Conservation (phyloP, 2,888 invertebrate species). For the Andricus curvator region DNA sequence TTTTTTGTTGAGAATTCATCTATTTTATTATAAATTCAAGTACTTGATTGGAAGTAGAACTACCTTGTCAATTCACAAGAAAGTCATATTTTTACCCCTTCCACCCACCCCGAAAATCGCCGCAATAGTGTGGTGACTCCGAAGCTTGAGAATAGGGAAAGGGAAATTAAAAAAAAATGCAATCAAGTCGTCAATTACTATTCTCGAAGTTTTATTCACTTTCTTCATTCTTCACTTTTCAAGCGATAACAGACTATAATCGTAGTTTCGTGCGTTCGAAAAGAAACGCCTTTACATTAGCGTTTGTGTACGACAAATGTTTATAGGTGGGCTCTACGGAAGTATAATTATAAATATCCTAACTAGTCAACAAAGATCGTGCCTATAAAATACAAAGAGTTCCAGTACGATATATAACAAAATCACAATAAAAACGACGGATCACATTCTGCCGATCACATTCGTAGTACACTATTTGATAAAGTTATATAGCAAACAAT, state of each 20-base stretch:
- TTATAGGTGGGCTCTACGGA: background rate
- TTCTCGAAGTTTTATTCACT: constrained; percentile 16
- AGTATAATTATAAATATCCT: constrained; percentile 19
- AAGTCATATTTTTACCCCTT: too few relatives aligned
- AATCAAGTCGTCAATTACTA: background rate
- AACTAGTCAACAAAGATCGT: constrained; percentile 20
- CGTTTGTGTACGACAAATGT: constrained; percentile 14
- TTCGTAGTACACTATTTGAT: constrained; percentile 49
- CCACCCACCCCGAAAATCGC: too few relatives aligned
- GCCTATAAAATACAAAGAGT: constrained; percentile 8
- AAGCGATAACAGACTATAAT: constrained; percentile 3
- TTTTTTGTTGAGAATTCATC: too few relatives aligned
- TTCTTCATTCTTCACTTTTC: constrained; percentile 13
- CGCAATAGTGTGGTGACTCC: too few relatives aligned
- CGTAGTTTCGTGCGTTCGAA: constrained; percentile 21
- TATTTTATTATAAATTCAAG: too few relatives aligned
- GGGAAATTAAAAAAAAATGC: too few relatives aligned
- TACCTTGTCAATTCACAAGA: too few relatives aligned
- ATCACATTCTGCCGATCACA: constrained; percentile 21
- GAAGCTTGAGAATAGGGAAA: too few relatives aligned
- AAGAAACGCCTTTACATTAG: background rate
- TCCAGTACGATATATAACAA: constrained; percentile 26
- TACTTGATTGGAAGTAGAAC: too few relatives aligned
- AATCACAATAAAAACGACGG: constrained; percentile 33
- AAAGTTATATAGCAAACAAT: constrained; percentile 51